Conservation (phyloP, 2,797 vertebrate species). For the Strix occidentalis region DNA sequence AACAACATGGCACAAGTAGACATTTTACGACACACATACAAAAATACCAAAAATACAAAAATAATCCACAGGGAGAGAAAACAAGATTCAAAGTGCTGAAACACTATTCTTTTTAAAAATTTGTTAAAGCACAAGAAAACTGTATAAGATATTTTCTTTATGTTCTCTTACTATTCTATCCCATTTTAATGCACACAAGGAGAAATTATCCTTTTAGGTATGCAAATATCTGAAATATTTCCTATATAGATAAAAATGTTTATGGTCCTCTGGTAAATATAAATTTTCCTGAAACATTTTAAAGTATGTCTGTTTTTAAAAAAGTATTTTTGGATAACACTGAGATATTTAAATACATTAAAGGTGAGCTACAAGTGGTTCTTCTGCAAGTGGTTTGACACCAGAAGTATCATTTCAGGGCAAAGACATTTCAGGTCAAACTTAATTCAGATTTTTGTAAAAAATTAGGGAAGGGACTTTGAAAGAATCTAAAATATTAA, state of each 20-base stretch:
- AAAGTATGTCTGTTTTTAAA: background rate
- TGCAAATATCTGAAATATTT: background rate
- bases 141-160: background rate
- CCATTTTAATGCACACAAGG: background rate
- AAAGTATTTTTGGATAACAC: background rate
- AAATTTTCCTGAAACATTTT: background rate
- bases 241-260: background rate
- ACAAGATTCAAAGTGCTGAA: background rate
- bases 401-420: background rate
- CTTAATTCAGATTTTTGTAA: background rate
- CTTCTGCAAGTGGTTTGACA: background rate
- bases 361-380: background rate
- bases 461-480: background rate
- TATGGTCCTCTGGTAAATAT: background rate
- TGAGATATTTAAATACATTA: background rate
- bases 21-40: background rate
- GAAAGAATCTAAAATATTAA: background rate
- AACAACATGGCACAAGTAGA: background rate
- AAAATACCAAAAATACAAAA: background rate
- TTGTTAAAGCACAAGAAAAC: constrained; percentile 4
- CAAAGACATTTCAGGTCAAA: background rate
- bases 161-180: background rate
- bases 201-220: background rate
- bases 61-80: background rate
- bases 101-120: background rate